Evolutionary conservation across 2,888 invertebrate genomes (phyloP).

Genomic region (Dexiosoma caninum): DNA sequence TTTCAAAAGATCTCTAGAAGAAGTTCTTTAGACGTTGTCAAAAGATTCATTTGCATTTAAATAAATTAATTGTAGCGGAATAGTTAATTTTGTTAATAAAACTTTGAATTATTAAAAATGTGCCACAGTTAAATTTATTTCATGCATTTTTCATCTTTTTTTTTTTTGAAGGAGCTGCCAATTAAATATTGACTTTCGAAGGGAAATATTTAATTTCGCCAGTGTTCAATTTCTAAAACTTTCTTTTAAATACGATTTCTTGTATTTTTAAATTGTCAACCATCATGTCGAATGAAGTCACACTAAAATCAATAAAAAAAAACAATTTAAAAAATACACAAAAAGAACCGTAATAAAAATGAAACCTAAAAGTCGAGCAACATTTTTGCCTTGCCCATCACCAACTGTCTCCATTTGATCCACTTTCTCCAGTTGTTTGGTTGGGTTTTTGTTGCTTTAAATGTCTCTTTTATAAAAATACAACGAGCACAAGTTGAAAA

Average conservation of each 20-base stretch:
- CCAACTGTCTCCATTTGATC: constrained; percentile 43
- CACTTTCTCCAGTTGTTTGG: constrained; percentile 31
- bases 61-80: too few relatives aligned
- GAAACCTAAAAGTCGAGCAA: constrained; percentile 30
- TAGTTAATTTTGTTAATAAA: too few relatives aligned
- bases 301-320: constrained; percentile 1
- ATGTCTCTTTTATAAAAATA: neutral
- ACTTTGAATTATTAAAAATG: too few relatives aligned
- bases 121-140: too few relatives aligned
- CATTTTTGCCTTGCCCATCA: constrained; percentile 36
- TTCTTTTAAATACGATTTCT: constrained; percentile 18
- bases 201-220: neutral
- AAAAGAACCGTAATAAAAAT: neutral
- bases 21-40: neutral
- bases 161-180: too few relatives aligned
- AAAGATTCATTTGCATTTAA: neutral
- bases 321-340: neutral
- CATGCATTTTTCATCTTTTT: too few relatives aligned
- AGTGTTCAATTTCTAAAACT: constrained; percentile 19
- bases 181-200: too few relatives aligned
- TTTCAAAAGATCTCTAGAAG: neutral
- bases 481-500: too few relatives aligned
- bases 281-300: constrained; percentile 18
- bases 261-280: constrained; percentile 38
- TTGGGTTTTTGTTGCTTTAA: constrained; percentile 8